Base-by-base conservation (phyloP, 2,888 invertebrate genomes). In the Lamproptera curius region DNA sequence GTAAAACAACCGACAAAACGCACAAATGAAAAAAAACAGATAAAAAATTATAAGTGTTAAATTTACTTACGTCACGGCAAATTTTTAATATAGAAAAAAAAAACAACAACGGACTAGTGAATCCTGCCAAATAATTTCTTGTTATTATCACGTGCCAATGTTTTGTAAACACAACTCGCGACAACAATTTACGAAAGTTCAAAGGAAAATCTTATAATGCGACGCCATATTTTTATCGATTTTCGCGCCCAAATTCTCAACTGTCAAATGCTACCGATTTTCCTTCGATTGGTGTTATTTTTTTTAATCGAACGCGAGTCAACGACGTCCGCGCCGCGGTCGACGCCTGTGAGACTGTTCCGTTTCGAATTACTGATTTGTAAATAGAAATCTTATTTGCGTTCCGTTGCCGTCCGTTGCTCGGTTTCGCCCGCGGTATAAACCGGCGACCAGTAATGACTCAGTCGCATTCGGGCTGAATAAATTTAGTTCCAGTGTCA, bases 351-450 rank as follows among this genome's bases (percentile, higher is more conserved):
- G 50, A 61, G 72, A 70, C 73, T 69, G 70, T 63, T 62, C 42
- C 47, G 67, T 62, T 63, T 75, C 71, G 57, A 51, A 60, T 76
- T 76, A 68, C 76, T 47, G 59, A 47, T 57, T 66, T 62, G 65
- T 67, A 77, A 79, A 79, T 79, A 79, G 80, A 77, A 66, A 65
- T 59, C 58, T 64, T 68, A 68, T 74, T 73, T 64, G 57, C 62
- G 66, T 56, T 57, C 51, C 56, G 58, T 9, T 9, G 62, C 53
- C 50, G 37, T 53, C 54, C 42, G 57, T 56, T 57, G 53, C 58
- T 46, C 52, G 53, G 59, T 61, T 65, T 63, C 65, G 65, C 60
- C 62, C 60, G 69, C 61, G 58, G 48, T n/a, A 13, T 10, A 9
- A n/a, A 23, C 36, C n/a, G 31, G 31, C 33, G 33, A 37, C 42